These are phyloP conservation scores for Globodera ellingtonae DNA, from an alignment of 1,140 invertebrate genomes.

Conservation along the genomic window DNA sequence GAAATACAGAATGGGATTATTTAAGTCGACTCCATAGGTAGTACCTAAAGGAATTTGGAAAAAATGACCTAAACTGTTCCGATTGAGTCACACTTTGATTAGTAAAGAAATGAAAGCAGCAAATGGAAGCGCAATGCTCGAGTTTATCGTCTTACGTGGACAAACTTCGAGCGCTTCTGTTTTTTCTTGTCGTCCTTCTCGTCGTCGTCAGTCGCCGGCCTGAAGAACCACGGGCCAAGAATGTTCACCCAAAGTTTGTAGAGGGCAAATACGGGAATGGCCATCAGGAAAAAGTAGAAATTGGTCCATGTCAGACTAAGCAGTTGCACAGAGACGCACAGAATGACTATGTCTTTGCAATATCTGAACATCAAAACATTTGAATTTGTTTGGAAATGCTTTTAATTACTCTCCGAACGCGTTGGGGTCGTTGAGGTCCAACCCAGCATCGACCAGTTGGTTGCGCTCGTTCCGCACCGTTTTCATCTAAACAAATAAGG, in stretches of 20 bases:
- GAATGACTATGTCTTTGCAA: slow-evolving; percentile 61
- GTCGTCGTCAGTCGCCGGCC: slow-evolving; percentile 46
- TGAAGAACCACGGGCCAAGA: slow-evolving; percentile 60
- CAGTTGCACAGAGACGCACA: slow-evolving; percentile 51
- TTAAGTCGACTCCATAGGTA: too few species aligned
- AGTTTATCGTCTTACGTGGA: slow-evolving; percentile 37
- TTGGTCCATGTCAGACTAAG: slow-evolving; percentile 48
- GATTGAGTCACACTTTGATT: too few species aligned
- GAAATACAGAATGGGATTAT: too few species aligned
- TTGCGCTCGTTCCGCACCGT: slow-evolving; percentile 49
- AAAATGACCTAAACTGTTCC: too few species aligned
- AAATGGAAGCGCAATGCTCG: neutral
- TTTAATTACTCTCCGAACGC: slow-evolving; percentile 60
- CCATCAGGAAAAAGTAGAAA: slow-evolving; percentile 52
- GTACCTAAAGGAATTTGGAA: too few species aligned
- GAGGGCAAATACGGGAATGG: slow-evolving; percentile 48
- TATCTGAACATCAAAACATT: slow-evolving; percentile 46
- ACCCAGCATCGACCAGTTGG: slow-evolving; percentile 61
- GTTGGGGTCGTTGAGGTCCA: slow-evolving; percentile 59
- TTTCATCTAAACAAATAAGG: slow-evolving; percentile 37
- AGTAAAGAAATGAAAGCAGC: neutral
- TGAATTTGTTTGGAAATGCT: slow-evolving; percentile 5
- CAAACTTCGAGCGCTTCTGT: slow-evolving; percentile 34
- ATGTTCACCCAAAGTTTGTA: slow-evolving; percentile 58
- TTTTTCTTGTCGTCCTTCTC: slow-evolving; percentile 49